A percentile compares a stretch with the other conserved stretches of the same genome.
Evolutionary conservation across 1,140 invertebrate species (phyloP).

Genomic region (Berghia stephanieae): DNA sequence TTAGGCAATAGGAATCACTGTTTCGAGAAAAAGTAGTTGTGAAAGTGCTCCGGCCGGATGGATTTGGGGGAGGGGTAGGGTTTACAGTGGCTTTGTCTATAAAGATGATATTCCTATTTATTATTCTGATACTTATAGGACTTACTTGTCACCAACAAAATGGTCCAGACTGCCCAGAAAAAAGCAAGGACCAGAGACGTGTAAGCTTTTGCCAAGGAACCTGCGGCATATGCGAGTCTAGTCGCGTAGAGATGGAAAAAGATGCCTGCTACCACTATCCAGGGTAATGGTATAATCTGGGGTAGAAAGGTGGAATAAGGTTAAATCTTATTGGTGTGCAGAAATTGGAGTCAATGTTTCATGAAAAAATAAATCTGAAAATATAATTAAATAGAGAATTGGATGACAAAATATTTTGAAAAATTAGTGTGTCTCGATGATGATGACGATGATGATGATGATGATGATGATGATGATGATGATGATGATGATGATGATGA

Average conservation of each 20-base stretch:
- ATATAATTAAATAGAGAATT: too few relatives aligned
- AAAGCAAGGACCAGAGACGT: slow-evolving; percentile 34
- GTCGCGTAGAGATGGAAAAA: slow-evolving; percentile 43
- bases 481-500: slow-evolving; percentile 33
- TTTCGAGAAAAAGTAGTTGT: too few relatives aligned
- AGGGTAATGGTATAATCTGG: slow-evolving; percentile 38
- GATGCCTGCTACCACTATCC: slow-evolving; percentile 47
- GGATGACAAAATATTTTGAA: background rate
- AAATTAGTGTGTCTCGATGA: background rate
- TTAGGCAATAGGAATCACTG: too few relatives aligned
- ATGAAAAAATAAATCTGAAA: too few relatives aligned
- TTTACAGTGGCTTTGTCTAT: too few relatives aligned
- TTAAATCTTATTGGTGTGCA: background rate
- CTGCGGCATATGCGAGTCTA: slow-evolving; percentile 46
- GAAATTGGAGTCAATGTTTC: too few relatives aligned
- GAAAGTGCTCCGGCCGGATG: too few relatives aligned
- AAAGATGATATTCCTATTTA: too few relatives aligned
- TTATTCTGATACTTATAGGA: too few relatives aligned
- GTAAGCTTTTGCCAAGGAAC: slow-evolving; percentile 46
- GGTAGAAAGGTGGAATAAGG: background rate
- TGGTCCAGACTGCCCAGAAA: slow-evolving; percentile 46
- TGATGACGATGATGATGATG: background rate
- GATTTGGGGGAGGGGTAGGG: too few relatives aligned
- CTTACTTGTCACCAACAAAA: slow-evolving; percentile 41
- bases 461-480: slow-evolving; percentile 27